A percentile compares a stretch with the other conserved stretches of the same genome.
Conservation (phyloP, 2,888 invertebrate species). For the Minunthozetes semirufus region DNA sequence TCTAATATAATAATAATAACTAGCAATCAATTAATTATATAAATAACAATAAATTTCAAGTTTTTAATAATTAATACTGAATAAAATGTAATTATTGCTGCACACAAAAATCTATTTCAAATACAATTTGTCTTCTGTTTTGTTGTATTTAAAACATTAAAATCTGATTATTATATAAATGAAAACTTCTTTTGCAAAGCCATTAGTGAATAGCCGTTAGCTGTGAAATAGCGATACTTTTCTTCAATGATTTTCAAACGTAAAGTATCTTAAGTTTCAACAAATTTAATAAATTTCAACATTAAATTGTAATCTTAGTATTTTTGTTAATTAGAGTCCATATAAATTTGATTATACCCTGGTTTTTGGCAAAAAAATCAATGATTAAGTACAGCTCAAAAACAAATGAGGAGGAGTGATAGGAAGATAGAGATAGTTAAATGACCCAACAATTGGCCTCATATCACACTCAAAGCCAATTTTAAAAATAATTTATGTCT, state of each 20-base stretch:
- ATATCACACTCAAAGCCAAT: constrained; percentile 26
- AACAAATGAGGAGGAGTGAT: background rate
- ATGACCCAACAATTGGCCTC: background rate
- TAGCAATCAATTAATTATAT: background rate
- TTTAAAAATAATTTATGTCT: constrained; percentile 1
- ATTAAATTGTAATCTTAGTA: background rate
- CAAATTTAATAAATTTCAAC: background rate
- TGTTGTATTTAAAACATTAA: too few species aligned
- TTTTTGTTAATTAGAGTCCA: constrained; percentile 7
- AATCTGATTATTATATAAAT: too few species aligned
- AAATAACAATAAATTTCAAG: background rate
- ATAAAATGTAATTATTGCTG: background rate
- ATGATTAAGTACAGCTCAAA: background rate
- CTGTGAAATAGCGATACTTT: background rate
- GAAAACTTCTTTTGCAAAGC: too few species aligned
- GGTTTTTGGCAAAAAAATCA: background rate
- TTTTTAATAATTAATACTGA: background rate
- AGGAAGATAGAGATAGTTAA: background rate
- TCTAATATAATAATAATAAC: constrained; percentile 9
- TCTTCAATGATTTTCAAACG: background rate
- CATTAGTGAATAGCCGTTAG: background rate
- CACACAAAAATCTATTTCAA: background rate
- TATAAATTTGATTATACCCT: constrained; percentile 9
- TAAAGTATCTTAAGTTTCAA: background rate
- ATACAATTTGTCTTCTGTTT: too few species aligned